Evolutionary conservation across 2,113 vertebrate species (phyloP).

Genomic region (Oenanthe oenanthe): DNA sequence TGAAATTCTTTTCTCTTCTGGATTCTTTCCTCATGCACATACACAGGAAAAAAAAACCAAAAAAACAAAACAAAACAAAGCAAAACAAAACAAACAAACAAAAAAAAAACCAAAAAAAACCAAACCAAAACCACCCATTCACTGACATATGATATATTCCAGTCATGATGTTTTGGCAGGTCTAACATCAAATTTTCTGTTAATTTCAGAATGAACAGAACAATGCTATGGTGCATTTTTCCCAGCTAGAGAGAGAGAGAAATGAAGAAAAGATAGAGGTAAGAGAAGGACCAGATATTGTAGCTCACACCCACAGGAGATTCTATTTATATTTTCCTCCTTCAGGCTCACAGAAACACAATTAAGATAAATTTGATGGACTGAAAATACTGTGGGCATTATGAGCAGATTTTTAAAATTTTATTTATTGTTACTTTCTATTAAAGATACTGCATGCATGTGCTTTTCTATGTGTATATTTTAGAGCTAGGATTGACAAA

Average conservation of each 20-base stretch:
- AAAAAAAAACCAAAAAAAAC: too few species aligned
- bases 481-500: neutral
- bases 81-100: too few species aligned
- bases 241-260: neutral
- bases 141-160: neutral
- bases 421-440: neutral
- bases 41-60: too few species aligned
- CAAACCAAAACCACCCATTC: too few species aligned
- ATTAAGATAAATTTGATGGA: neutral
- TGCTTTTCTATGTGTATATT: neutral
- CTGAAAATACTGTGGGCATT: neutral
- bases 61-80: too few species aligned
- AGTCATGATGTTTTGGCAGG: neutral
- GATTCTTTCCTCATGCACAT: neutral
- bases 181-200: neutral
- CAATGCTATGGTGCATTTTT: neutral
- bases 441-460: neutral
- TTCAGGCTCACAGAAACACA: neutral
- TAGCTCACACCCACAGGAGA: neutral
- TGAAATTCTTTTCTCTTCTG: neutral
- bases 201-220: neutral
- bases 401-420: neutral
- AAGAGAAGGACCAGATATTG: neutral
- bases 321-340: neutral
- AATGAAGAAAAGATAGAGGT: neutral